Evolutionary conservation across 2,888 invertebrate genomes (phyloP).

Genomic region (Rhyacophila evoluta): DNA sequence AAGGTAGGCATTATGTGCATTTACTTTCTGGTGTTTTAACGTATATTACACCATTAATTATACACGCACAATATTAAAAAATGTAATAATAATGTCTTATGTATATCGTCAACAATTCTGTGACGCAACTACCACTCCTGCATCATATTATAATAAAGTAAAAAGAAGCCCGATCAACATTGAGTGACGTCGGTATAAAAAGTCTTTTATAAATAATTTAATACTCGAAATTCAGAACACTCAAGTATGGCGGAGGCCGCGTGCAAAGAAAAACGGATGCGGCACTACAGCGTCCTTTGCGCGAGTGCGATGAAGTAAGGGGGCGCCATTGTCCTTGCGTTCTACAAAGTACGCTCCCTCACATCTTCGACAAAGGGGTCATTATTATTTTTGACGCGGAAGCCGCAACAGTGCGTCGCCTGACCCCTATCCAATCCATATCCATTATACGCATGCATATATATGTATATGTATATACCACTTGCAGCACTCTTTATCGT

Average conservation of each 20-base stretch:
- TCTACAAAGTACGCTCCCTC: neutral
- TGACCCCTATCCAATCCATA: neutral
- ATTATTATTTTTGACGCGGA: slow-evolving; percentile 17
- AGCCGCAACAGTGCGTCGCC: slow-evolving; percentile 10
- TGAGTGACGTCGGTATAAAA: too few species aligned
- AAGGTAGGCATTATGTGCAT: too few species aligned
- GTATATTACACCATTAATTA: too few species aligned
- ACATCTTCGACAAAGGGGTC: neutral
- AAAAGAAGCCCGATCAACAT: too few species aligned
- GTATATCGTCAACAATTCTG: neutral
- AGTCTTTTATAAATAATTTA: too few species aligned
- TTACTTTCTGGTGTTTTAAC: too few species aligned
- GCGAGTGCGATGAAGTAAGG: neutral
- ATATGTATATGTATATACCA: too few species aligned
- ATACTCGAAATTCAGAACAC: neutral
- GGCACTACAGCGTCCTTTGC: neutral
- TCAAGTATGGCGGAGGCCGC: neutral
- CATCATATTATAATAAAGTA: neutral
- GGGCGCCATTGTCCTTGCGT: neutral
- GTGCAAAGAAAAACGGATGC: neutral
- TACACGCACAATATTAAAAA: too few species aligned
- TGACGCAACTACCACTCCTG: neutral
- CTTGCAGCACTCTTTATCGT: too few species aligned
- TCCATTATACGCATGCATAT: too few species aligned
- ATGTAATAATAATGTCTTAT: too few species aligned